Evolutionary conservation across 2,113 vertebrate species (phyloP).

Genomic region (Carlito syrichta): DNA sequence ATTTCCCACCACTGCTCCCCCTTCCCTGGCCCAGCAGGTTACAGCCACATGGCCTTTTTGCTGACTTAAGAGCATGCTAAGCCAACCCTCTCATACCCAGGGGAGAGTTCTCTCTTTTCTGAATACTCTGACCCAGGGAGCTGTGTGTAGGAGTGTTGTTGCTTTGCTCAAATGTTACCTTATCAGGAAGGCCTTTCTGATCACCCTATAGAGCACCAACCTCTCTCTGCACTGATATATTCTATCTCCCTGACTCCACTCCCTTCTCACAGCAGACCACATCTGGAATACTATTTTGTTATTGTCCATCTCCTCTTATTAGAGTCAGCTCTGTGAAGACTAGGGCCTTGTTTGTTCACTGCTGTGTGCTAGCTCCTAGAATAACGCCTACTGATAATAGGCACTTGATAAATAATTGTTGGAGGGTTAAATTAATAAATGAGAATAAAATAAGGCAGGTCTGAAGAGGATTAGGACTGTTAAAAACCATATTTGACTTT

Average conservation of each 20-base stretch:
- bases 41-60: background rate
- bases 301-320: rapidly evolving
- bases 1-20: background rate
- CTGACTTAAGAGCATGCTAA: background rate
- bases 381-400: rapidly evolving
- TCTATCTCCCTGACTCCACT: rapidly evolving
- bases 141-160: rapidly evolving
- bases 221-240: too few species aligned
- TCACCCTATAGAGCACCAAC: rapidly evolving
- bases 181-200: background rate
- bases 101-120: background rate
- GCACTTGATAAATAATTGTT: background rate
- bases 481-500: slow-evolving; percentile 82
- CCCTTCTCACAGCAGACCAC: background rate
- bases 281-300: rapidly evolving
- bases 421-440: background rate
- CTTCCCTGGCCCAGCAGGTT: background rate
- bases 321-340: background rate
- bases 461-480: slow-evolving; percentile 72
- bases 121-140: background rate
- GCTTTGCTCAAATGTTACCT: background rate
- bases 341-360: rapidly evolving
- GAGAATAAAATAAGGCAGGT: background rate
- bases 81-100: rapidly evolving
- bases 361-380: background rate